phyloP scores from a whole-genome alignment of 2,888 invertebrate species.

The Pherbina coryleti region DNA sequence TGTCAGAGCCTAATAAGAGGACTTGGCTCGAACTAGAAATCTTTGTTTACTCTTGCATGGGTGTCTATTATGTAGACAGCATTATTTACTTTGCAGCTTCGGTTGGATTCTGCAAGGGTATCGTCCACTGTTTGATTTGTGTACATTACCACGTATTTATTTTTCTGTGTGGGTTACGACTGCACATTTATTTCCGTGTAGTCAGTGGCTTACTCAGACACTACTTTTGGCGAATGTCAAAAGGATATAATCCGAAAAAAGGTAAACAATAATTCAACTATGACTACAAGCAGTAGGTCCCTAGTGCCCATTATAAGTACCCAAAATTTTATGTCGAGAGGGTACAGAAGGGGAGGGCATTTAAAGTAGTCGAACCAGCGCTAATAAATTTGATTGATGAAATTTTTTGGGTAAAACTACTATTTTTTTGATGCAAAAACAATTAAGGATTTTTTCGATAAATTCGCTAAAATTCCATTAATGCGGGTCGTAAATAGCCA shows the following conservation, averaged over 20 bases:
- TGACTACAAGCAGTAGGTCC: neutral
- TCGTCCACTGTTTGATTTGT: neutral
- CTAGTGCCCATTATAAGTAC: neutral
- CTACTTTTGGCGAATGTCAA: conserved; percentile 44
- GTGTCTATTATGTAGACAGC: conserved; percentile 29
- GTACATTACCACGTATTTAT: conserved; percentile 16
- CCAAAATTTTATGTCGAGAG: neutral
- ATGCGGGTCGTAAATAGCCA: conserved; percentile 30
- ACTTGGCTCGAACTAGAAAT: neutral
- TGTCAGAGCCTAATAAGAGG: conserved; percentile 38
- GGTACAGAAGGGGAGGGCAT: neutral
- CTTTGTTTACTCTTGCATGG: conserved; percentile 1
- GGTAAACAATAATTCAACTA: conserved; percentile 37
- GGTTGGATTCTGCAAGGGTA: neutral
- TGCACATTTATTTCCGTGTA: conserved; percentile 39
- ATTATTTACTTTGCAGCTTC: conserved; percentile 37
- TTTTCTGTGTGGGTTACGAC: neutral
- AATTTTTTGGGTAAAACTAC: conserved; percentile 30
- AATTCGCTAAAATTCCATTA: neutral
- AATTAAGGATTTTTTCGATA: conserved; percentile 3
- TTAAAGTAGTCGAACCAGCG: neutral
- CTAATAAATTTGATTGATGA: conserved; percentile 22
- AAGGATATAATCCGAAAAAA: conserved; percentile 44
- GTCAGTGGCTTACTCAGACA: conserved; percentile 44
- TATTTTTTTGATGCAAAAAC: conserved; percentile 19